These are phyloP conservation scores for Mantis religiosa DNA, from an alignment of 2,888 invertebrate species.

Conservation along the genomic window DNA sequence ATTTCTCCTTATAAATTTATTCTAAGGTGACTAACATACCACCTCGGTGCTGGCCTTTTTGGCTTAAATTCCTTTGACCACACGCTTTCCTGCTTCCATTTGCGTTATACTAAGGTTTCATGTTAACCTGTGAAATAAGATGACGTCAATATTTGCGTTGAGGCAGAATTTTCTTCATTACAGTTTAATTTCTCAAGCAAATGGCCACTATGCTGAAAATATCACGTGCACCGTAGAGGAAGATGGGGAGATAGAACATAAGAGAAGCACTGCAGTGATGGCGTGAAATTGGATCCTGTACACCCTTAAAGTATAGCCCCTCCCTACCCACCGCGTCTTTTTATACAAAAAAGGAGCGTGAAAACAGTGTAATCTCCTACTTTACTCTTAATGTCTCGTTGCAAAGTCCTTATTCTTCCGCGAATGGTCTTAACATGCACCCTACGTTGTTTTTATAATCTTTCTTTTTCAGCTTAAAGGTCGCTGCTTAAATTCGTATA, in stretches of 20 bases:
- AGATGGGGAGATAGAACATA: neutral
- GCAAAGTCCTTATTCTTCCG: neutral
- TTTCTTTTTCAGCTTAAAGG: neutral
- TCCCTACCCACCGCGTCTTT: neutral
- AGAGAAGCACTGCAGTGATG: neutral
- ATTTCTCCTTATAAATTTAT: no score
- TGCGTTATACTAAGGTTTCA: no score
- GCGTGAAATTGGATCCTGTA: neutral
- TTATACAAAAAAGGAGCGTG: neutral
- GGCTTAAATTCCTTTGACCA: no score
- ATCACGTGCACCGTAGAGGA: neutral
- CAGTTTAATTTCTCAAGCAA: neutral
- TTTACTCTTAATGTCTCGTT: neutral
- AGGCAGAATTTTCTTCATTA: no score
- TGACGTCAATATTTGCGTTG: no score
- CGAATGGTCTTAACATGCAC: neutral
- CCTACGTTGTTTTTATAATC: neutral
- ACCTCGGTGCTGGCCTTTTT: no score
- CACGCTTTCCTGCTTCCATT: no score
- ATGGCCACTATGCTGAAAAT: neutral
- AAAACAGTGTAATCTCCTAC: neutral
- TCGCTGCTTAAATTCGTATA: neutral
- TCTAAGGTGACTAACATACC: no score
- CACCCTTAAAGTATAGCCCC: neutral
- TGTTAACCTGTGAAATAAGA: no score